Evolutionary conservation across 2,113 vertebrate genomes (phyloP).

Genomic region (Pachyramphus minor): DNA sequence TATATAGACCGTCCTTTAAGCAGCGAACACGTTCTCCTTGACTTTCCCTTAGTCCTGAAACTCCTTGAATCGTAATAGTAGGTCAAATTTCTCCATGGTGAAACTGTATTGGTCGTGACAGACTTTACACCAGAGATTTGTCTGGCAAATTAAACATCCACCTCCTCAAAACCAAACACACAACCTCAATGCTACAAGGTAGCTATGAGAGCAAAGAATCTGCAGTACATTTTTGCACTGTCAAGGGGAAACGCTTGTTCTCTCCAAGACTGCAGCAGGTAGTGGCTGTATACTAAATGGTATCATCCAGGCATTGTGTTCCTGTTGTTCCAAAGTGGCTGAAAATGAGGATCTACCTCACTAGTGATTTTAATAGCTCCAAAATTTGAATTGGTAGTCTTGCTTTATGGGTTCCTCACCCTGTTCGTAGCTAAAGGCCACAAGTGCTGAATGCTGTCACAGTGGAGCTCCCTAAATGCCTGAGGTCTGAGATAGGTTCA

Average conservation of each 20-base stretch:
- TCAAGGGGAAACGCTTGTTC: neutral
- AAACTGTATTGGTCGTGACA: neutral
- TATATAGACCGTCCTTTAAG: neutral
- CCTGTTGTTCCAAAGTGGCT: neutral
- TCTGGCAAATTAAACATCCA: neutral
- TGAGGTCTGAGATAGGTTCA: neutral
- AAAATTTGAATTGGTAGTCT: neutral
- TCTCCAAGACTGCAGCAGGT: neutral
- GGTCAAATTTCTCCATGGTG: neutral
- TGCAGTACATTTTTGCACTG: neutral
- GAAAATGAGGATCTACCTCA: neutral
- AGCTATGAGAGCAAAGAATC: neutral
- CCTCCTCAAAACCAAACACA: neutral
- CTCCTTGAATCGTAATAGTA: neutral
- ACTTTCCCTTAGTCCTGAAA: neutral
- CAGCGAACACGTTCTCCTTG: neutral
- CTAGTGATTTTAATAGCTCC: neutral
- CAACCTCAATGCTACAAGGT: neutral
- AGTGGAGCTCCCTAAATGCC: neutral
- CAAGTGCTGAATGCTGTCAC: neutral
- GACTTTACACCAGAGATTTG: neutral
- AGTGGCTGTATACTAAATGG: neutral
- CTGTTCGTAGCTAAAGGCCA: neutral
- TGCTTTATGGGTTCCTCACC: neutral
- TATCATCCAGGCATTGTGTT: rapidly evolving